A percentile compares a stretch with the other conserved stretches of the same genome.
phyloP scores from a whole-genome alignment of 1,140 invertebrate species.

The Drosophila hydei region DNA sequence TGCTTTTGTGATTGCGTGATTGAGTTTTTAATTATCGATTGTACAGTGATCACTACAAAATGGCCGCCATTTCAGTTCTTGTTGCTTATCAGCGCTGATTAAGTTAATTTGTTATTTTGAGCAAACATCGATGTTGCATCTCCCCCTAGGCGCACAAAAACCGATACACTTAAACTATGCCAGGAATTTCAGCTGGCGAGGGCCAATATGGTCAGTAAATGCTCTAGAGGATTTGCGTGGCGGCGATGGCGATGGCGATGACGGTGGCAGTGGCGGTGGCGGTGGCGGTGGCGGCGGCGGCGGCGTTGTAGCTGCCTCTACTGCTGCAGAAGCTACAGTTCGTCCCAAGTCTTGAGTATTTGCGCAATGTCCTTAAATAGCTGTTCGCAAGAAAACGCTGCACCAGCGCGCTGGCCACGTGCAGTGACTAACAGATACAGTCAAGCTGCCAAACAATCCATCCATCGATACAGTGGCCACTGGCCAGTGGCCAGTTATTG shows the following conservation, averaged over 20 bases:
- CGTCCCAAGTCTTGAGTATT: constrained; percentile 51
- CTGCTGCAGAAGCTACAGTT: not conserved
- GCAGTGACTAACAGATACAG: constrained; percentile 80
- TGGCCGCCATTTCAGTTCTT: constrained; percentile 39
- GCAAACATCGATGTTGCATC: constrained; percentile 19
- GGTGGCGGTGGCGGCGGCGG: constrained; percentile 1
- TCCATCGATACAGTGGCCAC: constrained; percentile 68
- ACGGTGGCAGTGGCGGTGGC: constrained; percentile 24
- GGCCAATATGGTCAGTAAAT: constrained; percentile 79
- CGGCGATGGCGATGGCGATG: constrained; percentile 18
- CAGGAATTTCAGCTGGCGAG: constrained; percentile 63
- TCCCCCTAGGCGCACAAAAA: constrained; percentile 55
- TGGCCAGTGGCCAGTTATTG: constrained; percentile 58
- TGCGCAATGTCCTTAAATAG: constrained; percentile 79
- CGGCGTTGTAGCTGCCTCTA: not conserved
- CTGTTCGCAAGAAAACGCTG: constrained; percentile 74
- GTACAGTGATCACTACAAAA: not conserved
- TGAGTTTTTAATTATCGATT: constrained; percentile 64
- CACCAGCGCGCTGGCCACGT: constrained; percentile 62
- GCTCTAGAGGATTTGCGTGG: constrained; percentile 81
- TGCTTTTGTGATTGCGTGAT: constrained; percentile 45
- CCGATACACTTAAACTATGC: constrained; percentile 80
- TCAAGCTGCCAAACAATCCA: constrained; percentile 49
- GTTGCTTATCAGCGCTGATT: constrained; percentile 73
- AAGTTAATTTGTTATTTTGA: constrained; percentile 70